Percentiles rank a stretch among this genome's conserved stretches.
Conservation (phyloP, 2,113 vertebrate species). For the Labrus mixtus region DNA sequence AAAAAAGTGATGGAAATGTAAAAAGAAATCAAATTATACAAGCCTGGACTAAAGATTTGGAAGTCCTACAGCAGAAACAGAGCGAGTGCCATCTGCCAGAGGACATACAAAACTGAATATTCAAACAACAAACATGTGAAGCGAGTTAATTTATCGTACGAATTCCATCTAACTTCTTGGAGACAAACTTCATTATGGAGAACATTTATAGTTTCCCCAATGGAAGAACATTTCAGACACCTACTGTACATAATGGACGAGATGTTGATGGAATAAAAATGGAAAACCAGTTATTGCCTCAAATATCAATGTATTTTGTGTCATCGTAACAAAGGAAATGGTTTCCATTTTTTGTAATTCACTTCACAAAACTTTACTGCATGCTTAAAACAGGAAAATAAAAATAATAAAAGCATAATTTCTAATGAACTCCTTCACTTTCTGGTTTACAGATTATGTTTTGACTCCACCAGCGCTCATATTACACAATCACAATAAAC, state of each 20-base stretch:
- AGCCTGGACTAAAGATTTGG: conserved; percentile 9
- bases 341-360: conserved; percentile 43
- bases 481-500: conserved; percentile 53
- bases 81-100: conserved; percentile 10
- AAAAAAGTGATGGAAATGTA: conserved; percentile 55
- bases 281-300: conserved; percentile 84
- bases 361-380: conserved; percentile 72
- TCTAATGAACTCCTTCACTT: conserved; percentile 40
- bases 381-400: conserved; percentile 70
- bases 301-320: conserved; percentile 74
- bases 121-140: conserved; percentile 33
- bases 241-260: conserved; percentile 28
- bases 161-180: conserved; percentile 27
- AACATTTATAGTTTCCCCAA: conserved; percentile 40
- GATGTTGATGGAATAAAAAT: conserved; percentile 53
- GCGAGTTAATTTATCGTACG: conserved; percentile 22
- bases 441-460: conserved; percentile 30
- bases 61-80: conserved; percentile 30
- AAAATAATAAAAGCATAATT: conserved; percentile 3
- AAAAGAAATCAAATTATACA: conserved; percentile 26
- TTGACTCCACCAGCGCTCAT: conserved; percentile 24
- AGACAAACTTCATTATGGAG: conserved; percentile 39
- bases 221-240: conserved; percentile 70
- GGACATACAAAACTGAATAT: conserved; percentile 4
- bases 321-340: conserved; percentile 64